phyloP scores from a whole-genome alignment of 53 echinoderm and acorn worm species.

The Patiria pectinifera region DNA sequence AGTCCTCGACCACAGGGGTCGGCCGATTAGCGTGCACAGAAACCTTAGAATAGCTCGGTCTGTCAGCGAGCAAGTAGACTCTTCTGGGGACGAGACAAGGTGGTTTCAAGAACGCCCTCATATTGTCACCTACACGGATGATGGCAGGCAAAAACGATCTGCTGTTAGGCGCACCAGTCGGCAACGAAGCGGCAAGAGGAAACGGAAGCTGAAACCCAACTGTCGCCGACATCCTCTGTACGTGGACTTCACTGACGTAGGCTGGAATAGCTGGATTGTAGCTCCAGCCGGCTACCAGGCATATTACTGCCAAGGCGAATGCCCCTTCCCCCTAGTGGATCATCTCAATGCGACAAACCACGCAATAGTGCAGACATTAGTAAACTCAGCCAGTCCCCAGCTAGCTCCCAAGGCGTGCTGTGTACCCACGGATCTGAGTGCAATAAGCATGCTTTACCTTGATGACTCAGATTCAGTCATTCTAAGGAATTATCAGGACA shows the following conservation, averaged over 20 bases:
- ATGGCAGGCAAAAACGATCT: slow-evolving; percentile 85
- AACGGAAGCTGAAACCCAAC: slow-evolving; percentile 80
- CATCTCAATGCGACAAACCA: slow-evolving; percentile 95
- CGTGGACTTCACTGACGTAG: slow-evolving; percentile 94
- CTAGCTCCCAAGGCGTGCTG: slow-evolving; percentile 95
- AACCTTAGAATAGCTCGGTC: slow-evolving; percentile 77
- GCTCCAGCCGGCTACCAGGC: slow-evolving; percentile 97
- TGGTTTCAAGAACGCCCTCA: slow-evolving; percentile 88
- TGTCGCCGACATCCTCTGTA: slow-evolving; percentile 89
- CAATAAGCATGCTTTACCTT: slow-evolving; percentile 95
- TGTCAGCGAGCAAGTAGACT: slow-evolving; percentile 42
- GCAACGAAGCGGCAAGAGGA: slow-evolving; percentile 70
- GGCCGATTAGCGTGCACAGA: slow-evolving; percentile 68
- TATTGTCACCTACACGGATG: slow-evolving; percentile 91
- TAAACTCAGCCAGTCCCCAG: slow-evolving; percentile 89
- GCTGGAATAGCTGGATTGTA: slow-evolving; percentile 98
- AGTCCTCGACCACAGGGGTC: slow-evolving; percentile 78
- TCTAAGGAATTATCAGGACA: slow-evolving; percentile 95
- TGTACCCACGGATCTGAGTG: slow-evolving; percentile 95
- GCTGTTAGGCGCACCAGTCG: slow-evolving; percentile 57
- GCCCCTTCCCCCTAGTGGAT: slow-evolving; percentile 88
- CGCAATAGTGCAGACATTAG: slow-evolving; percentile 98
- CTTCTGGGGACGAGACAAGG: slow-evolving; percentile 66
- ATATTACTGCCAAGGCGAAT: slow-evolving; percentile 96
- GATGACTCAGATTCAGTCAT: slow-evolving; percentile 88